Conservation (phyloP, 2,888 invertebrate genomes). For the Oxytorus armatus region DNA sequence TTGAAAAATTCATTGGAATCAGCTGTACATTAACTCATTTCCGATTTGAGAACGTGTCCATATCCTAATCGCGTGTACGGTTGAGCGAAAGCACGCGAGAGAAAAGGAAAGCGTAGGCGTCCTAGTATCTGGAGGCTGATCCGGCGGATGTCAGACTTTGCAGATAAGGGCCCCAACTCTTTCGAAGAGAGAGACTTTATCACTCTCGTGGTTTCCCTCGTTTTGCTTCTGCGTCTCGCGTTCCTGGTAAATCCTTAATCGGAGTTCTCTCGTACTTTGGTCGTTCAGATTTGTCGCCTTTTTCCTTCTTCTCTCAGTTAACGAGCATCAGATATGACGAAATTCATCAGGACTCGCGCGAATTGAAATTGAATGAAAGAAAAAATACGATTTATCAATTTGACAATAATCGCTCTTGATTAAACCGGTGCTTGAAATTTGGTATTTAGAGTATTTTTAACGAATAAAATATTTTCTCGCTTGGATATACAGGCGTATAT, state of each 20-base stretch:
- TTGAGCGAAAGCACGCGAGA: conserved; percentile 70
- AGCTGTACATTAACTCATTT: conserved; percentile 61
- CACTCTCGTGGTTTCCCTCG: conserved; percentile 56
- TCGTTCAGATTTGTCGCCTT: conserved; percentile 28
- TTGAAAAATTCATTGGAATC: conserved; percentile 37
- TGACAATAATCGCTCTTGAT: too few species aligned
- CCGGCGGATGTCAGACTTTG: conserved; percentile 83
- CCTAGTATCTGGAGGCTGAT: conserved; percentile 82
- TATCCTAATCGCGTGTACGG: conserved; percentile 62
- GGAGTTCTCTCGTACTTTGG: conserved; percentile 37
- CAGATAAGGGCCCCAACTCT: conserved; percentile 81
- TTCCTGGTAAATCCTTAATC: conserved; percentile 57
- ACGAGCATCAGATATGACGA: conserved; percentile 67
- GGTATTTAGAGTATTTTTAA: not conserved
- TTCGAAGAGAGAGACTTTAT: conserved; percentile 80
- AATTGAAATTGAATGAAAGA: not conserved
- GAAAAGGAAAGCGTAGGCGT: conserved; percentile 83
- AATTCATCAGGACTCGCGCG: conserved; percentile 10
- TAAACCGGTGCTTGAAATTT: not conserved
- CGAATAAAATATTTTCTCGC: not conserved
- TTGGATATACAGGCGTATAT: not conserved
- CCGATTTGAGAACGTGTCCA: conserved; percentile 62
- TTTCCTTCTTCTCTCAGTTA: conserved; percentile 70
- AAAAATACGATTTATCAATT: not conserved
- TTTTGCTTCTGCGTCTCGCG: conserved; percentile 63